phyloP scores from a whole-genome alignment of 2,113 vertebrate species.

The Petrocephalus microphthalmus region DNA sequence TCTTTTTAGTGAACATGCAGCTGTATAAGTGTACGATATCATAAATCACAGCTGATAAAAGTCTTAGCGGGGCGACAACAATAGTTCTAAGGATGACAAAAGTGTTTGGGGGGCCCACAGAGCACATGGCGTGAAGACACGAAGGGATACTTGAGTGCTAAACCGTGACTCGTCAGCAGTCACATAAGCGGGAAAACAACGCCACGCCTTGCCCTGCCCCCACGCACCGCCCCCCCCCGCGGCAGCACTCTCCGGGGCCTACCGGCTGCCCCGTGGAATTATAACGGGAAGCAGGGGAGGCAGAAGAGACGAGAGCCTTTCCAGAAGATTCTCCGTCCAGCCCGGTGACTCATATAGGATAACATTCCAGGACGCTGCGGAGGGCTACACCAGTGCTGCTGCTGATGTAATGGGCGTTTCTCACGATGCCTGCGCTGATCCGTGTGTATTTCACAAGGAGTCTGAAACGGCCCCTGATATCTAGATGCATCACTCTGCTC shows the following conservation, averaged over 20 bases:
- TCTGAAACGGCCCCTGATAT: slow-evolving; percentile 53
- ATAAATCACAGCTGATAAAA: not conserved
- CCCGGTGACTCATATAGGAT: slow-evolving; percentile 63
- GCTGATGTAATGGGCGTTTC: slow-evolving; percentile 68
- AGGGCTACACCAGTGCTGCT: slow-evolving; percentile 58
- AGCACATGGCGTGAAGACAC: not conserved
- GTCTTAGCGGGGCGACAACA: not conserved
- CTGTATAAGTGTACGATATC: not conserved
- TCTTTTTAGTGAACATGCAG: not conserved
- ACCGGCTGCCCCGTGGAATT: not conserved
- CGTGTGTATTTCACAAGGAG: slow-evolving; percentile 54
- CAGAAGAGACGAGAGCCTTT: slow-evolving; percentile 31
- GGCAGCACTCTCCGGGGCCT: not conserved
- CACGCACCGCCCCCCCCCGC: not conserved
- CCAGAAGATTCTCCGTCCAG: slow-evolving; percentile 53
- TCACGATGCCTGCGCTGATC: slow-evolving; percentile 60
- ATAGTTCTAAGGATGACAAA: not conserved
- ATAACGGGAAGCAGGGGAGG: slow-evolving; percentile 16
- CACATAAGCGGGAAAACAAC: not conserved
- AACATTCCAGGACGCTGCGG: slow-evolving; percentile 66
- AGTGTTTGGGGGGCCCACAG: not conserved
- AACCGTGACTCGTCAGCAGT: not conserved
- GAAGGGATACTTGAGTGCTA: not conserved
- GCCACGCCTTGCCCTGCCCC: not conserved
- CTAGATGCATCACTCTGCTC: slow-evolving; percentile 54